Evolutionary conservation across 2,888 invertebrate genomes (phyloP), one percentile per base, ranked within the genome.

Genomic region (Sminthurides aquaticus): DNA sequence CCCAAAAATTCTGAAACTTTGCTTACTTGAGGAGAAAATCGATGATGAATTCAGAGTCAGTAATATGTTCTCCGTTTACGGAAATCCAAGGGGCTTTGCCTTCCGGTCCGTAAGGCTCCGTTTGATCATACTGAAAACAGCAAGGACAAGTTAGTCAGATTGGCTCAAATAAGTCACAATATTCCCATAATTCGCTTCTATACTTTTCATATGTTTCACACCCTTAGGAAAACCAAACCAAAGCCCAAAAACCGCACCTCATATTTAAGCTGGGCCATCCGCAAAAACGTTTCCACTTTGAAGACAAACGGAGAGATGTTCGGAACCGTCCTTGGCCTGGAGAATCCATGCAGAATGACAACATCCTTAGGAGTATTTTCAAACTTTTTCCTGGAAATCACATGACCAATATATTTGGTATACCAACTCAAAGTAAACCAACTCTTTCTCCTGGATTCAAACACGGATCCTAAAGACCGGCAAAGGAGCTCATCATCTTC

Each of bases 61-160:
- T 65, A 0, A 71, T 29, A 43, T 71, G 70, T 18, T 61, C 62
- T 24, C 73, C 73, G 62, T 71, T 70, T 3, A 71, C n/a, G 18
- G 65, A 67, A 3, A 73, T 67, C 71, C 71, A 73, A 5, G 73
- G 71, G 3, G 67, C 66, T 62, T 71, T 73, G 2, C 70, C 69
- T 48, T 68, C 71, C 11, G 69, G 67, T 0, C 71, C 70, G 20
- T 67, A 61, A 22, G 24, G 57, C 54, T 61, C 55, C 18, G 43
- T 43, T 15, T 48, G 29, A 34, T 69, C 69, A 18, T 64, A 48
- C 69, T 69, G 56, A n/a, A n/a, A n/a, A n/a, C n/a, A n/a, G n/a
- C n/a, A n/a, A n/a, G n/a, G n/a, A n/a, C n/a, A n/a, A n/a, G n/a
- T n/a, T n/a, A n/a, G n/a, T n/a, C n/a, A n/a, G n/a, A n/a, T n/a